These are phyloP conservation scores for Deilephila porcellus DNA, from an alignment of 2,888 invertebrate genomes.

Conservation along the genomic window DNA sequence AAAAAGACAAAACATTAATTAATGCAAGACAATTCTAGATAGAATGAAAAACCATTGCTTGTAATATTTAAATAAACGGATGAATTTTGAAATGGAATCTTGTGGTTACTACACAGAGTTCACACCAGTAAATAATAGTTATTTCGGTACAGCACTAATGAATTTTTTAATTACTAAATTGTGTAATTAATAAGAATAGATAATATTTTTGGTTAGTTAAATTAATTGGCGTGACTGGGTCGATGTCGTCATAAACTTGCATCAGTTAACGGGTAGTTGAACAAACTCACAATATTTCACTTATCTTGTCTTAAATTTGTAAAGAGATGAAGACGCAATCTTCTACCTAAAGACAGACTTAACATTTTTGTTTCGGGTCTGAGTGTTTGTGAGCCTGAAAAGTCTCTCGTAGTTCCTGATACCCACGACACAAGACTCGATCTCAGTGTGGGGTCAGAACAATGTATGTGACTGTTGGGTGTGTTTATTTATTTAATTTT, in stretches of 20 bases:
- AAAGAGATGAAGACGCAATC: neutral
- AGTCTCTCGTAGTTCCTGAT: too few relatives aligned
- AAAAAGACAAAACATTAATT: too few relatives aligned
- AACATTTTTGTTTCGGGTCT: too few relatives aligned
- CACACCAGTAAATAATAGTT: neutral
- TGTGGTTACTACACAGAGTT: neutral
- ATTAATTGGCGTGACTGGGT: conserved; percentile 6
- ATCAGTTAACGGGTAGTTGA: neutral
- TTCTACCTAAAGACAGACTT: neutral
- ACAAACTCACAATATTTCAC: neutral
- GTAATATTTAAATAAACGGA: neutral
- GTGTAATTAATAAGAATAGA: neutral
- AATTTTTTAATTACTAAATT: neutral
- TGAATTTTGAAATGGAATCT: neutral
- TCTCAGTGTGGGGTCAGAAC: too few relatives aligned
- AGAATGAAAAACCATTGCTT: too few relatives aligned
- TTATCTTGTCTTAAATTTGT: neutral
- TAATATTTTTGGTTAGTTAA: conserved; percentile 2
- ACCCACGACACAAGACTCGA: too few relatives aligned
- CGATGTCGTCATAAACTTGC: neutral
- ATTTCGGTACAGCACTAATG: neutral
- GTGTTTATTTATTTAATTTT: too few relatives aligned
- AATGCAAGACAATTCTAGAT: too few relatives aligned
- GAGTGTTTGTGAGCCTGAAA: too few relatives aligned
- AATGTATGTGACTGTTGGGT: too few relatives aligned